Percentiles rank a stretch among this genome's conserved stretches.
These are phyloP conservation scores for Petrocephalus microphthalmus DNA, from an alignment of 2,113 vertebrate species.

Conservation along the genomic window DNA sequence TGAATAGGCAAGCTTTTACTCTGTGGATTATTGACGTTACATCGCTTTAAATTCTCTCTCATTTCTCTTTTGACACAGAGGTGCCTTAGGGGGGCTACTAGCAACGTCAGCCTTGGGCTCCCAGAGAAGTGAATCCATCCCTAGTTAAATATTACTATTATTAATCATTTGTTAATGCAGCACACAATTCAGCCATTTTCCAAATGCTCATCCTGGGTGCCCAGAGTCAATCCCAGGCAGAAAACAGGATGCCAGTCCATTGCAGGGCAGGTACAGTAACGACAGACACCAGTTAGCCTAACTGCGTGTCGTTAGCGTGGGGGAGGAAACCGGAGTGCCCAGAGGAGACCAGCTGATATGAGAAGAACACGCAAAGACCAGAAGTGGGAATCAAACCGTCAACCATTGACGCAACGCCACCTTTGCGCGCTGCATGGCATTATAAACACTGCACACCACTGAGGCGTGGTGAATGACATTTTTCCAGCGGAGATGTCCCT, in stretches of 20 bases:
- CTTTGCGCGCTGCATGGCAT: neutral
- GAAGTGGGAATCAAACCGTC: neutral
- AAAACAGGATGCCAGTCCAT: neutral
- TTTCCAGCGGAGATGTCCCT: neutral
- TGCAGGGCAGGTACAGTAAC: neutral
- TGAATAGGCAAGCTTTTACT: neutral
- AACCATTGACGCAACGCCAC: neutral
- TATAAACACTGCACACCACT: neutral
- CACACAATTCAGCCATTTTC: neutral
- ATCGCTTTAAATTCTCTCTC: neutral
- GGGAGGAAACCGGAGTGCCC: neutral
- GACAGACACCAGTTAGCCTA: neutral
- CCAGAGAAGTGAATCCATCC: neutral
- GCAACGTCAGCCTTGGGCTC: neutral
- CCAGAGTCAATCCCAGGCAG: neutral
- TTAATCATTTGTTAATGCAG: neutral
- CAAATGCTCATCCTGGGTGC: neutral
- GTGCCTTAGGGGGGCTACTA: neutral
- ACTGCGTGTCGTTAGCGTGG: neutral
- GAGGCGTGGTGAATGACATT: neutral
- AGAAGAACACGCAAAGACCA: neutral
- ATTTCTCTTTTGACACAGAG: neutral
- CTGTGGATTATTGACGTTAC: neutral
- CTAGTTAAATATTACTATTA: neutral
- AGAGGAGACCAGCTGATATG: neutral